Percentiles rank a stretch among this genome's conserved stretches.
Evolutionary conservation across 64 coral and sea anemone genomes (phyloP).

Genomic region (Porites australiensis): DNA sequence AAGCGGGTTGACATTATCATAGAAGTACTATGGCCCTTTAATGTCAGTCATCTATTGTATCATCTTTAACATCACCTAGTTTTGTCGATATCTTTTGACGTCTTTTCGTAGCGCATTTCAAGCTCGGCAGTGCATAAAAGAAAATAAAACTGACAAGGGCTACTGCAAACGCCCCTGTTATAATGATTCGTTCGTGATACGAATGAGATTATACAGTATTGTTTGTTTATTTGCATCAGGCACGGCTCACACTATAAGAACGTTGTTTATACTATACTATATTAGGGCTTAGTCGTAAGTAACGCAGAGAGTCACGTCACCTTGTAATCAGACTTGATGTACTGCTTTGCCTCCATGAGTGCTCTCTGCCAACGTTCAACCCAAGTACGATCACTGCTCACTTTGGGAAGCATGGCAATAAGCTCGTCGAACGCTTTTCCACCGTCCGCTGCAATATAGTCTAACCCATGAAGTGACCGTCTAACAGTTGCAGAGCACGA

Average conservation of each 20-base stretch:
- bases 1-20: constrained; percentile 1
- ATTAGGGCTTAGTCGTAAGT: not conserved
- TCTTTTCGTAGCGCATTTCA: not conserved
- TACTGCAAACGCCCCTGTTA: not conserved
- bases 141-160: not conserved
- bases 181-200: not conserved
- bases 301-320: not conserved
- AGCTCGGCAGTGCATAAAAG: not conserved
- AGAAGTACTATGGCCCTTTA: constrained; percentile 4
- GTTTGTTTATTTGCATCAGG: not conserved
- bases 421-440: not conserved
- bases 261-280: not conserved
- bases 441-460: not conserved
- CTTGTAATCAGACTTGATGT: constrained; percentile 10
- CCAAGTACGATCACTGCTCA: constrained; percentile 3
- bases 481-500: constrained; percentile 1
- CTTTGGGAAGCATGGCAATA: not conserved
- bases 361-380: not conserved
- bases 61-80: not conserved
- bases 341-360: constrained; percentile 4
- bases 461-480: not conserved
- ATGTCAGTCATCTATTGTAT: not conserved
- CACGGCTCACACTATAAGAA: not conserved
- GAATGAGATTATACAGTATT: not conserved
- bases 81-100: not conserved